Evolutionary conservation across 2,113 vertebrate genomes (phyloP).

Genomic region (Callipepla californica): DNA sequence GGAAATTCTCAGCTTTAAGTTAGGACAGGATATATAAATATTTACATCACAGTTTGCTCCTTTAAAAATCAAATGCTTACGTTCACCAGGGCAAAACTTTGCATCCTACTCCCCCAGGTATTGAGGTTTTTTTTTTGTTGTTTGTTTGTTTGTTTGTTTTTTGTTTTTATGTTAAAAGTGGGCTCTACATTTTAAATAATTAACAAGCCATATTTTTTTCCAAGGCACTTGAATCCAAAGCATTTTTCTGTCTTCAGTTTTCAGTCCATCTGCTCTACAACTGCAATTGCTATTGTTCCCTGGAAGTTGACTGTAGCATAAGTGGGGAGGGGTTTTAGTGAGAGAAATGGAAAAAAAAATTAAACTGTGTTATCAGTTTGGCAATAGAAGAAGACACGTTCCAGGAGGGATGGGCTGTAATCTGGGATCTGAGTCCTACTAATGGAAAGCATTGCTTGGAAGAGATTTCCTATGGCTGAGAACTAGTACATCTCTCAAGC

Average conservation of each 20-base stretch:
- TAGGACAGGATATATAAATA: neutral
- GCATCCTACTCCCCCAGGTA: neutral
- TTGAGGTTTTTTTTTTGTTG: neutral
- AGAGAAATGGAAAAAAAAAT: neutral
- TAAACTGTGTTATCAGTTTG: neutral
- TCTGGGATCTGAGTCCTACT: neutral
- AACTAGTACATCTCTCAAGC: neutral
- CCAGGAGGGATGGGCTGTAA: neutral
- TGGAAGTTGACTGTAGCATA: neutral
- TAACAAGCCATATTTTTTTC: neutral
- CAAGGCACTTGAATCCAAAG: neutral
- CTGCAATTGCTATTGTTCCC: neutral
- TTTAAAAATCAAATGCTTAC: neutral
- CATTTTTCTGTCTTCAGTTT: neutral
- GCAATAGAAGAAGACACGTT: neutral
- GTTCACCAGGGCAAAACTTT: neutral
- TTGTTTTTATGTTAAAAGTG: neutral
- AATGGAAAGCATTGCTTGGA: neutral
- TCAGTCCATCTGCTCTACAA: neutral
- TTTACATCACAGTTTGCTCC: no score
- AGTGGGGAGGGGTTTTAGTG: neutral
- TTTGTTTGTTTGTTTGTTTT: no score
- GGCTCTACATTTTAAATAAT: neutral
- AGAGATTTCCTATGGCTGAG: neutral
- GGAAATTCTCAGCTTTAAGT: neutral